A percentile compares a stretch with the other conserved stretches of the same genome.
Evolutionary conservation across 2,797 vertebrate genomes (phyloP).

Genomic region (Hoplostethus mediterraneus): DNA sequence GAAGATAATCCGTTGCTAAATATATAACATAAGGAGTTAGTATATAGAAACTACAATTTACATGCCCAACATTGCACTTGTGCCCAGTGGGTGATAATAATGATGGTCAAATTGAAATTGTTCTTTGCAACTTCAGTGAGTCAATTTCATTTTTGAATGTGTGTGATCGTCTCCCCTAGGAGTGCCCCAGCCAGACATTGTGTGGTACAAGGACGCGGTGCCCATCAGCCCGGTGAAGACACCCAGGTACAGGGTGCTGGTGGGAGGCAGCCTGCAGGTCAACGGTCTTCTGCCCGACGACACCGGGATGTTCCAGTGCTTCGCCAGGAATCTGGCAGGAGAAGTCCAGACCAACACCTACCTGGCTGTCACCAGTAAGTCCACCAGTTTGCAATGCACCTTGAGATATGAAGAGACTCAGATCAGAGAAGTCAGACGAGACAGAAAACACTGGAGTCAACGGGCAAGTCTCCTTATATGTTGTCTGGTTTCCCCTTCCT

Average conservation of each 20-base stretch:
- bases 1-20: not conserved
- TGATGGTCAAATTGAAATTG: not conserved
- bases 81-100: not conserved
- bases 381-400: not conserved
- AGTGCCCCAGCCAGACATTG: constrained; percentile 90
- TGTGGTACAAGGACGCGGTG: constrained; percentile 96
- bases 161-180: constrained; percentile 79
- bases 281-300: constrained; percentile 93
- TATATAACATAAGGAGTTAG: not conserved
- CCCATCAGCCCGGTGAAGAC: constrained; percentile 88
- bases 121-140: not conserved
- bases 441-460: no score
- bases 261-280: constrained; percentile 93
- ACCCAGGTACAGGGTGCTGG: constrained; percentile 89
- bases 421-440: no score
- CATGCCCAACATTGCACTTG: not conserved
- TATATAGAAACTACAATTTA: not conserved
- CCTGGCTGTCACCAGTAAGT: constrained; percentile 97
- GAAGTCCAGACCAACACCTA: constrained; percentile 98
- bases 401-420: no score
- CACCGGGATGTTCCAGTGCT: constrained; percentile 99
- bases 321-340: constrained; percentile 90
- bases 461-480: no score
- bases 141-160: not conserved
- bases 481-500: no score